phyloP scores from a whole-genome alignment of 2,113 vertebrate species.

The Indicator maculatus region DNA sequence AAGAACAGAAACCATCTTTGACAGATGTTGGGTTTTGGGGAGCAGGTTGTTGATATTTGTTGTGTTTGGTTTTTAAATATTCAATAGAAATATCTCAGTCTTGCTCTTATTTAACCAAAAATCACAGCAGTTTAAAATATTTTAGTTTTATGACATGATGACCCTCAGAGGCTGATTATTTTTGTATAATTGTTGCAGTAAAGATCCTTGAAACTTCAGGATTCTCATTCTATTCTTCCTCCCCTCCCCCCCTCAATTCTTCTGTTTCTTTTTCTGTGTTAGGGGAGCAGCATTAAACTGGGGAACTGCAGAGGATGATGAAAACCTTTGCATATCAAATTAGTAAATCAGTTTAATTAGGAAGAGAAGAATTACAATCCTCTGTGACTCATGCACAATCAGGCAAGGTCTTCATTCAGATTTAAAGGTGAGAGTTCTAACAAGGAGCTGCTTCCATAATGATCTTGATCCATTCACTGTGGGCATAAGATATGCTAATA shows the following conservation, averaged over 20 bases:
- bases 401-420: slow-evolving; percentile 14
- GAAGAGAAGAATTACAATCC: background rate
- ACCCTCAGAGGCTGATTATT: background rate
- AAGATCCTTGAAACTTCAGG: background rate
- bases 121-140: background rate
- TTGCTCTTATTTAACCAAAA: background rate
- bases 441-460: background rate
- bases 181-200: background rate
- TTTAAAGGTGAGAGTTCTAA: slow-evolving; percentile 45
- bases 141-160: background rate
- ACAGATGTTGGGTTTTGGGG: background rate
- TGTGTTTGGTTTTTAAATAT: background rate
- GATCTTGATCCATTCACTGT: background rate
- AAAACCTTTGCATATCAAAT: slow-evolving; percentile 46
- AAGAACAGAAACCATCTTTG: background rate
- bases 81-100: background rate
- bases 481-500: background rate
- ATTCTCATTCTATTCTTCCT: background rate
- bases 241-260: background rate
- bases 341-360: slow-evolving; percentile 50
- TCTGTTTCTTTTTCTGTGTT: background rate
- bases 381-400: background rate
- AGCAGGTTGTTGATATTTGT: background rate
- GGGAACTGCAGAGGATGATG: background rate
- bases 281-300: background rate